Evolutionary conservation across 1,140 invertebrate genomes (phyloP), one percentile per base, ranked within the genome.

Genomic region (Drosophila pruinosa): DNA sequence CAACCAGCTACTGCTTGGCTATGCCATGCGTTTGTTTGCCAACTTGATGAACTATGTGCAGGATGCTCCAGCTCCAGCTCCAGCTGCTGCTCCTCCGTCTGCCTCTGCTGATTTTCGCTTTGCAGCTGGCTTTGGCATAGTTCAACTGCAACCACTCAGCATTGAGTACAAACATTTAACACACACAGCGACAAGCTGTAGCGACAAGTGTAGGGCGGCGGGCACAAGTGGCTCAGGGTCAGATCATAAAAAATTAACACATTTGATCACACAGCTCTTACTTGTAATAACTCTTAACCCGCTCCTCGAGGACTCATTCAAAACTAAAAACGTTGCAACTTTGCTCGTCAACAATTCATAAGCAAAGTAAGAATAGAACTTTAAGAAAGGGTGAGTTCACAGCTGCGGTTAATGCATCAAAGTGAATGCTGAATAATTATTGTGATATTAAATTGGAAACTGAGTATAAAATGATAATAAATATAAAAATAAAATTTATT

Each of bases 11-110:
- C 36, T 36, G 26, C 43, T 72, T 62, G 67, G 73, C 58, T 45
- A 17, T 74, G 78, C 70, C 56, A 82, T 78, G 75, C 79, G 71
- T 83, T 78, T 83, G 79, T 83, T 83, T 82, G 75, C 79, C 43
- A 68, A 75, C 78, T 82, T 82, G 79, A 82, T 78, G 70, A 82
- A 82, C 78, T 82, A 82, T 82, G 70, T 72, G 56, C 78, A 54
- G 52, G 36, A 48, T 62, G 65, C 57, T 63, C 21, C 28, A 26
- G 48, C 65, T 63, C 19, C 26, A 22, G 47, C 26, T 28, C 5
- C 26, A 6, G 2, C 26, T 28, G 2, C 5, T 28, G 26, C 2
- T 28, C 5, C 38, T 39, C 6, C 38, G 15, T 3, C 15, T 68
- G 64, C 54, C 52, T 15, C 28, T 36, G 48, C 65, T 54, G 65